These are phyloP conservation scores for Mallotus villosus DNA, from an alignment of 2,797 vertebrate species.

Conservation along the genomic window DNA sequence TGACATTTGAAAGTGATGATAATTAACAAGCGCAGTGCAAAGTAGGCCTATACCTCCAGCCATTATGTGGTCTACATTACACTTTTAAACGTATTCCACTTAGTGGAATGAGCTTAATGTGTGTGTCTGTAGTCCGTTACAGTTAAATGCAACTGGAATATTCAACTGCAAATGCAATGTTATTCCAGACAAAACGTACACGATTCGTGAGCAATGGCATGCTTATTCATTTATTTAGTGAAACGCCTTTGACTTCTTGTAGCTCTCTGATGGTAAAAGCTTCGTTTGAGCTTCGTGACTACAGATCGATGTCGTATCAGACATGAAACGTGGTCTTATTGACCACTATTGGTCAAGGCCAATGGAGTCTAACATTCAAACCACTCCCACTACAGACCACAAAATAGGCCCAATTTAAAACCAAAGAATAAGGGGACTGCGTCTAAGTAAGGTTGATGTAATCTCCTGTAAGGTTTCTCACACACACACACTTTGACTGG, in stretches of 20 bases:
- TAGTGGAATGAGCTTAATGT: too few relatives aligned
- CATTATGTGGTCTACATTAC: neutral
- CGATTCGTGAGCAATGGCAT: too few relatives aligned
- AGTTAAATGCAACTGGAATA: neutral
- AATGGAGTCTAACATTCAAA: constrained; percentile 41
- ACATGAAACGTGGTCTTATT: constrained; percentile 4
- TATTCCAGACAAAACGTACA: neutral
- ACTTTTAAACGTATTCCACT: too few relatives aligned
- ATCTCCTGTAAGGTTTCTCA: neutral
- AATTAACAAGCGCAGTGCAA: neutral
- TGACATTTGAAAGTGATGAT: neutral
- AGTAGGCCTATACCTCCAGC: neutral
- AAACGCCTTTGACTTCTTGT: neutral
- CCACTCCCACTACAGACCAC: constrained; percentile 46
- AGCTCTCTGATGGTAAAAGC: neutral
- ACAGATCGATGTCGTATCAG: neutral
- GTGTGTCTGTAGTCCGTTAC: neutral
- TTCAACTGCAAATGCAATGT: neutral
- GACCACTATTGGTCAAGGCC: constrained; percentile 36
- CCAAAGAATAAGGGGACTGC: neutral
- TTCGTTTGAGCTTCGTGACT: neutral
- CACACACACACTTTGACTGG: constrained; percentile 10
- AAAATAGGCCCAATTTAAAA: constrained; percentile 35
- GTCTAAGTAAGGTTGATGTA: neutral
- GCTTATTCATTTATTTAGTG: too few relatives aligned